These are phyloP conservation scores for Tamandua tetradactyla DNA, from an alignment of 2,797 vertebrate genomes.

Conservation along the genomic window DNA sequence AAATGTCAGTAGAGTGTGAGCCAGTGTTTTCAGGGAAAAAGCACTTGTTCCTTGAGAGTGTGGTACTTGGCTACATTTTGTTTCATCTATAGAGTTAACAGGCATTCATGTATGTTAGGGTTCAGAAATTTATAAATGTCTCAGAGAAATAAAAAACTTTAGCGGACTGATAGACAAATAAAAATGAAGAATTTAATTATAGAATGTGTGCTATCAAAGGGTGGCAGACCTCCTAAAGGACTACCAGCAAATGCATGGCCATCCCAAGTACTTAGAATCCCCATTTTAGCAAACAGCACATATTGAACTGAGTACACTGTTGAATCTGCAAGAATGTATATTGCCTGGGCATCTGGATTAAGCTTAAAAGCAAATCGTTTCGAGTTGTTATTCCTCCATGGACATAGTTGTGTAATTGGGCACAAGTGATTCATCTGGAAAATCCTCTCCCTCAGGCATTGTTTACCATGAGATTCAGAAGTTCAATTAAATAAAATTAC, in stretches of 20 bases:
- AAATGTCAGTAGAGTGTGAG: neutral
- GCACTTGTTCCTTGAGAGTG: neutral
- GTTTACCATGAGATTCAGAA: slow-evolving; percentile 62
- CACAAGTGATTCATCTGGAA: slow-evolving; percentile 58
- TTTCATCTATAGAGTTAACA: neutral
- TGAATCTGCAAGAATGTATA: slow-evolving; percentile 15
- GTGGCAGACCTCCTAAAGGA: neutral
- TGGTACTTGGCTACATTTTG: neutral
- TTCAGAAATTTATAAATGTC: neutral
- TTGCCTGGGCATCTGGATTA: slow-evolving; percentile 33
- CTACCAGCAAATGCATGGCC: neutral
- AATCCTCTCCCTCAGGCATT: slow-evolving; percentile 36
- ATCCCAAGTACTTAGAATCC: neutral
- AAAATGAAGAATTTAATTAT: slow-evolving; percentile 14
- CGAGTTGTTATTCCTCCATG: neutral
- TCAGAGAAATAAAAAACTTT: neutral
- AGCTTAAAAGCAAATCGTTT: slow-evolving; percentile 59
- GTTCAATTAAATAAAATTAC: slow-evolving; percentile 51
- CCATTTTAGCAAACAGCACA: neutral
- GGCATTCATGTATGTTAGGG: neutral
- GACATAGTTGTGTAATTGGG: slow-evolving; percentile 61
- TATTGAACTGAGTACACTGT: neutral
- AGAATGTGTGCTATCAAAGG: neutral
- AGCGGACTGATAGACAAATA: slow-evolving; percentile 15
- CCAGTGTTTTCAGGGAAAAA: neutral